These are phyloP conservation scores for Siniperca knerii DNA, from an alignment of 2,113 vertebrate species.

Conservation along the genomic window DNA sequence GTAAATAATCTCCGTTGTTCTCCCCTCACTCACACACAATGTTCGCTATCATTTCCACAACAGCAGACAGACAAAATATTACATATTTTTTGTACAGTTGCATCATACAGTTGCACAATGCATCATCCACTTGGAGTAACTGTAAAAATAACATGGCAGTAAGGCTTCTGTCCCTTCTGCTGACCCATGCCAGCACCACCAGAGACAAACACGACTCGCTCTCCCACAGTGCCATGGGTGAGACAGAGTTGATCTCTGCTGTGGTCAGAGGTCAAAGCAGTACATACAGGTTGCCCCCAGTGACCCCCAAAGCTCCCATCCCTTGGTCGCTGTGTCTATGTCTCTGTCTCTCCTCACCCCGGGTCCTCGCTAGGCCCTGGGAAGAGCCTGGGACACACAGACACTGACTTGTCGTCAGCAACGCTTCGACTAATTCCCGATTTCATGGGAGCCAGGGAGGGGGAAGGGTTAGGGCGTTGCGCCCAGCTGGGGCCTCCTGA, in stretches of 20 bases:
- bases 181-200: constrained; percentile 46
- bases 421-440: constrained; percentile 85
- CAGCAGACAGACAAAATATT: background rate
- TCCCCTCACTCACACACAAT: background rate
- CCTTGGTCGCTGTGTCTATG: constrained; percentile 66
- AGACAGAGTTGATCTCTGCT: constrained; percentile 73
- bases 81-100: background rate
- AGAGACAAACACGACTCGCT: constrained; percentile 53
- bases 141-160: constrained; percentile 38
- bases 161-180: constrained; percentile 19
- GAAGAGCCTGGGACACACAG: constrained; percentile 84
- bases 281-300: constrained; percentile 75
- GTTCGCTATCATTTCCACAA: background rate
- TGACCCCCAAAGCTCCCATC: constrained; percentile 71
- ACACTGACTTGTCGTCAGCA: constrained; percentile 86
- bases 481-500: constrained; percentile 84
- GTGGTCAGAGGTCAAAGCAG: constrained; percentile 70
- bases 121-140: constrained; percentile 6
- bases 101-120: background rate
- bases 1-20: background rate
- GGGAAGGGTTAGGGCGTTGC: constrained; percentile 79
- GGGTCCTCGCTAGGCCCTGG: constrained; percentile 77
- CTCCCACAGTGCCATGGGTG: constrained; percentile 64
- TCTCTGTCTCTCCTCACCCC: constrained; percentile 69
- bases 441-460: constrained; percentile 86